Conservation (phyloP, 2,113 vertebrate species). For the Cryptomyrus ogoouensis region DNA sequence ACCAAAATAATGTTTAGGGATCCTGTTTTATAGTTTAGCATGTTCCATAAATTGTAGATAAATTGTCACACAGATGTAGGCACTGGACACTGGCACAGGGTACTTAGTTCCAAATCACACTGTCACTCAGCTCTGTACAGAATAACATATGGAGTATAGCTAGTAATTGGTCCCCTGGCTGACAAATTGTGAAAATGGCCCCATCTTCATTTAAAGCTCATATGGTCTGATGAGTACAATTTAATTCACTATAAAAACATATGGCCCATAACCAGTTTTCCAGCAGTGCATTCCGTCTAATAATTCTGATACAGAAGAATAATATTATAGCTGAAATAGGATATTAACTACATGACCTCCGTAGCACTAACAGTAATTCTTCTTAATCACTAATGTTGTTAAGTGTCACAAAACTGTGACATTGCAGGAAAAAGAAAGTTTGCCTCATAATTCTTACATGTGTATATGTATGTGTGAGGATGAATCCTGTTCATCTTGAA, state of each 20-base stretch:
- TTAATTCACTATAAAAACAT: slow-evolving; percentile 5
- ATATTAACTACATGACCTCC: background rate
- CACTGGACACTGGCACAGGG: background rate
- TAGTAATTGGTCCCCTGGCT: background rate
- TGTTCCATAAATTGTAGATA: background rate
- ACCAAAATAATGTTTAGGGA: background rate
- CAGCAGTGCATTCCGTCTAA: background rate
- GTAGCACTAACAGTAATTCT: background rate
- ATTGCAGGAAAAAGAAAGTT: background rate
- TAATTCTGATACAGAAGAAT: background rate
- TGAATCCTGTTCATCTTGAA: background rate
- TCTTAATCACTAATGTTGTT: background rate
- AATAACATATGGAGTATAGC: background rate
- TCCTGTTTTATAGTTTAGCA: background rate
- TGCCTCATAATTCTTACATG: background rate
- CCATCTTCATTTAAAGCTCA: background rate
- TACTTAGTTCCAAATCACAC: background rate
- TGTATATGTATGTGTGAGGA: background rate
- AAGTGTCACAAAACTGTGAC: background rate
- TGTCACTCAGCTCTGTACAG: background rate
- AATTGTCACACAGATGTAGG: background rate
- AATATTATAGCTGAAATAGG: background rate
- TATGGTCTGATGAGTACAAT: background rate
- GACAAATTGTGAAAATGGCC: background rate
- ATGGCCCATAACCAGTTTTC: background rate